Percentiles rank a stretch among this genome's conserved stretches.
Conservation (phyloP, 1,140 invertebrate species). For the Papilio helenus region DNA sequence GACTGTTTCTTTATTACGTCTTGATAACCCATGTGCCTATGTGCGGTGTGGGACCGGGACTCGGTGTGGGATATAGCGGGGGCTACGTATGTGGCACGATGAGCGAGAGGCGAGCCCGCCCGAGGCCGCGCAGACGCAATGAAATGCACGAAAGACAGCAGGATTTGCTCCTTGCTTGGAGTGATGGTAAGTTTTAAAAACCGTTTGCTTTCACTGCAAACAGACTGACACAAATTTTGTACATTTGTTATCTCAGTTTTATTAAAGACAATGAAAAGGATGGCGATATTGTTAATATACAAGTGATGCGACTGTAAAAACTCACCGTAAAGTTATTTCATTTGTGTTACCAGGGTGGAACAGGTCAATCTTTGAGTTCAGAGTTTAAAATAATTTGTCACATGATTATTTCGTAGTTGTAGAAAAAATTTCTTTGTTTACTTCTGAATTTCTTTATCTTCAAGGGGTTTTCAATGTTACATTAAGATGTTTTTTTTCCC, state of each 20-base stretch:
- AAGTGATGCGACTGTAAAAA: neutral
- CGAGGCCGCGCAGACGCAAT: constrained; percentile 70
- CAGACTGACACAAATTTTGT: no score
- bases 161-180: constrained; percentile 78
- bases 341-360: neutral
- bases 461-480: neutral
- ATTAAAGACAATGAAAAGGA: neutral
- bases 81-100: constrained; percentile 56
- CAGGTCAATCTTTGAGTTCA: no score
- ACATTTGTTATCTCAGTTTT: neutral
- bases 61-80: constrained; percentile 34
- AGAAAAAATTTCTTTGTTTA: constrained; percentile 5
- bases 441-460: neutral
- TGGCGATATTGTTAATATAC: neutral
- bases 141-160: constrained; percentile 69
- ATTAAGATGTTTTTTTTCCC: neutral
- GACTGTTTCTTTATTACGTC: constrained; percentile 54
- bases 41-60: constrained; percentile 29
- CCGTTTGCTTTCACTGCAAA: no score
- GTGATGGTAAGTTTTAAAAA: constrained; percentile 67
- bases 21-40: constrained; percentile 45
- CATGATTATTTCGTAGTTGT: neutral
- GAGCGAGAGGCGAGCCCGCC: constrained; percentile 62
- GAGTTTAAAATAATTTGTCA: neutral
- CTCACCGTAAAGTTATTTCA: neutral